phyloP scores from a whole-genome alignment of 2,113 vertebrate genomes.

The Rhinopomastus cyanomelas region DNA sequence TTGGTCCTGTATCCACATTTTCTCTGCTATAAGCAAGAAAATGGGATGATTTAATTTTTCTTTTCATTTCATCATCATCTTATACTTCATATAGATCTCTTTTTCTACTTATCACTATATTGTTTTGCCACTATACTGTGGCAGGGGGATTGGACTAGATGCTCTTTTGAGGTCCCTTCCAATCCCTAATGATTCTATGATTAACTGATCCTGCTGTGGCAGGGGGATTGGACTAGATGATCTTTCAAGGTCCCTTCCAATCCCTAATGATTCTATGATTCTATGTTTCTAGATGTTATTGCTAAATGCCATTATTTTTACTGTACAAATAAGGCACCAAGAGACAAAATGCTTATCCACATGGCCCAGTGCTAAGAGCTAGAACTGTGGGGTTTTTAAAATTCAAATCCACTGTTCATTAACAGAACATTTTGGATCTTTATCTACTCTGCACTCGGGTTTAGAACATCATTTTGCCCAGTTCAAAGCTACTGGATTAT shows the following conservation, averaged over 20 bases:
- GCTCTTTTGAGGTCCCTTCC: too few relatives aligned
- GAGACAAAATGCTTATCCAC: neutral
- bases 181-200: too few relatives aligned
- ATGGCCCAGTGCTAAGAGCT: neutral
- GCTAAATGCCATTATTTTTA: neutral
- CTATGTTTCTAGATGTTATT: neutral
- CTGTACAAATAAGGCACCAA: neutral
- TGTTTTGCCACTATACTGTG: neutral
- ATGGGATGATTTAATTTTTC: neutral
- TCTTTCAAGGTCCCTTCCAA: too few relatives aligned
- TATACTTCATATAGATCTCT: neutral
- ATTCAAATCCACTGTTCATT: neutral
- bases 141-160: too few relatives aligned
- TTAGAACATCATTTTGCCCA: neutral
- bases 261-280: too few relatives aligned
- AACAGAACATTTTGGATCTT: slow-evolving; percentile 8
- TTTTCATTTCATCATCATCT: neutral
- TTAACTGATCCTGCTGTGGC: too few relatives aligned
- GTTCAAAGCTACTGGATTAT: slow-evolving; percentile 11
- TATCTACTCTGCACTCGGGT: neutral
- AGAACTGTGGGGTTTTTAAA: neutral
- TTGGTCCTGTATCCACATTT: neutral
- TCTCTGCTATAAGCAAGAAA: neutral
- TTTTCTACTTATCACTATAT: neutral
- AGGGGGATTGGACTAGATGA: too few relatives aligned